Percentiles rank a stretch among this genome's conserved stretches.
These are phyloP conservation scores for Micromys minutus DNA, from an alignment of 2,113 vertebrate species.

Conservation along the genomic window DNA sequence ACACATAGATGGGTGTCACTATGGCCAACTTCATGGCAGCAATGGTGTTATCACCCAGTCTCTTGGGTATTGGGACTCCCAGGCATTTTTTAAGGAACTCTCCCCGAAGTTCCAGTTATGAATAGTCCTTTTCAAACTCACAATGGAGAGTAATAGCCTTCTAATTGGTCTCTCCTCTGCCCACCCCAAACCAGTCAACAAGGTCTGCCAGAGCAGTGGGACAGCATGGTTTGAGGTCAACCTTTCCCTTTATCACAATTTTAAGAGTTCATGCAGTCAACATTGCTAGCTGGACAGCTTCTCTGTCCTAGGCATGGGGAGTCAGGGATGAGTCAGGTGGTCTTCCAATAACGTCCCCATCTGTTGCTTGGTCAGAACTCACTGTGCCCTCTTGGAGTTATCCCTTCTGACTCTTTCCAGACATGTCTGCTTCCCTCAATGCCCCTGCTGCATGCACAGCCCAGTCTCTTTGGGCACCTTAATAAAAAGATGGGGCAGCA, in stretches of 20 bases:
- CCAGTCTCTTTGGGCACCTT: not conserved
- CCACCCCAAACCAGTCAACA: not conserved
- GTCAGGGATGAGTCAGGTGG: fast-evolving
- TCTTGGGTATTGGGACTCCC: not conserved
- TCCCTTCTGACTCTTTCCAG: not conserved
- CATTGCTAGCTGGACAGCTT: not conserved
- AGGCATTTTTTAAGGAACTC: not conserved
- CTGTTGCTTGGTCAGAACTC: not conserved
- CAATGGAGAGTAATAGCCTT: not conserved
- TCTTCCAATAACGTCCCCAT: not conserved
- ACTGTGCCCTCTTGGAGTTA: too few species aligned
- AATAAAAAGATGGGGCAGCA: not conserved
- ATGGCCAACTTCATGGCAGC: not conserved
- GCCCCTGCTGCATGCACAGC: not conserved
- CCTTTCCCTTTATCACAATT: not conserved
- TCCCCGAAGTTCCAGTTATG: not conserved
- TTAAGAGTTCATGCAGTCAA: not conserved
- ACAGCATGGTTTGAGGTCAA: not conserved
- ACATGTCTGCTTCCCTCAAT: too few species aligned
- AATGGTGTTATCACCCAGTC: not conserved
- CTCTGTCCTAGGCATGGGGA: not conserved
- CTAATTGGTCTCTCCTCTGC: fast-evolving
- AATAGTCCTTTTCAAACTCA: not conserved
- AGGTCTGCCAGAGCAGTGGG: not conserved
- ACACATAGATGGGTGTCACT: not conserved